These are phyloP conservation scores for Listronotus oregonensis DNA, from an alignment of 1,140 invertebrate species.

Conservation along the genomic window DNA sequence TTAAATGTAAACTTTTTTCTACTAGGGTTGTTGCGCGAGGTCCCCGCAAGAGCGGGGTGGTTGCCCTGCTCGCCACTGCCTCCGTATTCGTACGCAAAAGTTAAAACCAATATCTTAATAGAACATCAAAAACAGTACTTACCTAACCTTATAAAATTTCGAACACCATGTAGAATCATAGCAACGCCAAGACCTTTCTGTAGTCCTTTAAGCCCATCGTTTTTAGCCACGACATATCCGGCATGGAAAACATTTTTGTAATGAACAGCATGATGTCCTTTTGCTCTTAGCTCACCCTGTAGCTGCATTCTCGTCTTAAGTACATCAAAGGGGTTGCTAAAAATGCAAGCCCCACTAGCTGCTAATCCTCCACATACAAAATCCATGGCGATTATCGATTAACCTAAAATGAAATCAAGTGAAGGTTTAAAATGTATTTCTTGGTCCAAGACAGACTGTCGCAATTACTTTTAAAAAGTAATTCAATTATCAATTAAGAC, in stretches of 20 bases:
- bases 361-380: conserved; percentile 51
- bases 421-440: too few species aligned
- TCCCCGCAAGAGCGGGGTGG: too few species aligned
- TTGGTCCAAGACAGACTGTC: too few species aligned
- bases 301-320: conserved; percentile 87
- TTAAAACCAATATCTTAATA: too few species aligned
- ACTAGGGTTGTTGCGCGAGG: too few species aligned
- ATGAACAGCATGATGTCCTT: conserved; percentile 63
- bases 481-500: too few species aligned
- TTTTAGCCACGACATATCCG: conserved; percentile 61
- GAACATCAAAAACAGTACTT: not conserved
- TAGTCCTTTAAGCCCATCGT: conserved; percentile 69
- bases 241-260: conserved; percentile 51
- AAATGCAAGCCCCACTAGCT: conserved; percentile 51
- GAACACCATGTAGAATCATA: conserved; percentile 47
- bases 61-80: too few species aligned
- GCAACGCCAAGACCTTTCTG: conserved; percentile 89
- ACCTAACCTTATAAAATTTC: conserved; percentile 47
- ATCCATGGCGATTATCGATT: conserved; percentile 45
- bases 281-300: conserved; percentile 81
- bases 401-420: too few species aligned
- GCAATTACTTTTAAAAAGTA: too few species aligned
- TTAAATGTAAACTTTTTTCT: too few species aligned
- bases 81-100: too few species aligned
- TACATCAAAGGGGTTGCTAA: conserved; percentile 79